Evolutionary conservation across 2,797 vertebrate species (phyloP).

Genomic region (Neosilurus hyrtlii): DNA sequence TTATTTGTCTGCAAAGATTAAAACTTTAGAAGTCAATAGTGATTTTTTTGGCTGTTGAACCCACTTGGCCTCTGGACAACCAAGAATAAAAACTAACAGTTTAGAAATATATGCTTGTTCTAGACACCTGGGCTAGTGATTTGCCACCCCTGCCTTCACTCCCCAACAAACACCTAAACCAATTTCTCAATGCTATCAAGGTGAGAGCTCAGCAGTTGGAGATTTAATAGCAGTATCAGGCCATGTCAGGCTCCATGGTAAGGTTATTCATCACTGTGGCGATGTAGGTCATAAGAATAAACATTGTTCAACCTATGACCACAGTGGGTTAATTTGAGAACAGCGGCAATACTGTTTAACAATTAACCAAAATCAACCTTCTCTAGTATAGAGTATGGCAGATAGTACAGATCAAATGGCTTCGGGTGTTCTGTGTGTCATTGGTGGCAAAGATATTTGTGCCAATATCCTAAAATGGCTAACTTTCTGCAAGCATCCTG

Average conservation of each 20-base stretch:
- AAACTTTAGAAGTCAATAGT: neutral
- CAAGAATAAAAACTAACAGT: neutral
- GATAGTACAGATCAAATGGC: slow-evolving; percentile 14
- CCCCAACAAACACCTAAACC: slow-evolving; percentile 43
- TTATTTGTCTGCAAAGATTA: too few species aligned
- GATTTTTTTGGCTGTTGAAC: neutral
- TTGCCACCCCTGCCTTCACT: slow-evolving; percentile 24
- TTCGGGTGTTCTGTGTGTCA: slow-evolving; percentile 34
- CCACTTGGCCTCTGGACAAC: neutral
- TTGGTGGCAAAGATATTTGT: slow-evolving; percentile 34
- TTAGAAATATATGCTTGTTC: neutral
- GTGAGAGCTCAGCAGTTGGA: slow-evolving; percentile 34
- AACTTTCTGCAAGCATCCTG: slow-evolving; percentile 44
- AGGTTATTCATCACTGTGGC: slow-evolving; percentile 62
- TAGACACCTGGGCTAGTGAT: slow-evolving; percentile 1
- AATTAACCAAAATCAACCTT: slow-evolving; percentile 51
- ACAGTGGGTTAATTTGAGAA: slow-evolving; percentile 33
- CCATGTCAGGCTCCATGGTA: slow-evolving; percentile 52
- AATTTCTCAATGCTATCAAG: slow-evolving; percentile 49
- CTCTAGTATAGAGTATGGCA: slow-evolving; percentile 32
- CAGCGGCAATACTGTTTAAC: slow-evolving; percentile 35
- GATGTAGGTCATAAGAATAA: slow-evolving; percentile 35
- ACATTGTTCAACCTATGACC: slow-evolving; percentile 43
- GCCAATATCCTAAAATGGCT: slow-evolving; percentile 32
- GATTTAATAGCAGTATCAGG: slow-evolving; percentile 57